These are phyloP conservation scores for Cryptocheilus praepositus DNA, from an alignment of 2,888 invertebrate species.

Conservation along the genomic window DNA sequence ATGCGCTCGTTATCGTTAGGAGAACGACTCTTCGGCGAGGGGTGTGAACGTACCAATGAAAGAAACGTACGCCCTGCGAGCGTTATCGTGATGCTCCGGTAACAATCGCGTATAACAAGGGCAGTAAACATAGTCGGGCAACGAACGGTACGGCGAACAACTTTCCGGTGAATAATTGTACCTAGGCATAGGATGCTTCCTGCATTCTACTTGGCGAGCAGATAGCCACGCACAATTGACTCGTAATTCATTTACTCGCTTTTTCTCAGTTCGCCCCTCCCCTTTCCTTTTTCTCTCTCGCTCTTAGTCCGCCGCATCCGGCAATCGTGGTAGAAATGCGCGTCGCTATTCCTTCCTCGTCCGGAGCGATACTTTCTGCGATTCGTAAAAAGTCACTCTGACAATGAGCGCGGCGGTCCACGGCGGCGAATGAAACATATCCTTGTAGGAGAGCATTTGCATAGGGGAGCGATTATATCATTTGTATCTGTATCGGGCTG, in stretches of 20 bases:
- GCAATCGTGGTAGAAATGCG: slow-evolving; percentile 36
- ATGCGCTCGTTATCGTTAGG: not conserved
- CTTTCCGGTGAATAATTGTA: slow-evolving; percentile 23
- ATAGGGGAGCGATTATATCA: slow-evolving; percentile 39
- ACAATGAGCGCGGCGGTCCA: slow-evolving; percentile 32
- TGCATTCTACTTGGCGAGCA: slow-evolving; percentile 13
- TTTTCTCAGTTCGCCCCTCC: not conserved
- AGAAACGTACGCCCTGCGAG: no score
- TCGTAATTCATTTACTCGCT: slow-evolving; percentile 44
- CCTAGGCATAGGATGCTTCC: slow-evolving; percentile 18
- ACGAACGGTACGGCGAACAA: slow-evolving; percentile 38
- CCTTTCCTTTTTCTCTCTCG: not conserved
- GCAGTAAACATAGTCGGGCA: slow-evolving; percentile 11
- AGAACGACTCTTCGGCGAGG: not conserved
- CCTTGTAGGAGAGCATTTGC: slow-evolving; percentile 31
- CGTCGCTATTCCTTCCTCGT: slow-evolving; percentile 21
- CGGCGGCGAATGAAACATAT: slow-evolving; percentile 10
- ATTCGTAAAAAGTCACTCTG: slow-evolving; percentile 8
- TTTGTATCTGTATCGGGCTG: slow-evolving; percentile 9
- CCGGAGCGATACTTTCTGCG: slow-evolving; percentile 11
- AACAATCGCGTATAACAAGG: slow-evolving; percentile 1
- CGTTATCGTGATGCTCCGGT: not conserved
- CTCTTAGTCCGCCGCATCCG: slow-evolving; percentile 27
- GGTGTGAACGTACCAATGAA: no score
- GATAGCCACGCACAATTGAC: slow-evolving; percentile 44